phyloP scores from a whole-genome alignment of 2,888 invertebrate genomes.

The Diaphora mendica region DNA sequence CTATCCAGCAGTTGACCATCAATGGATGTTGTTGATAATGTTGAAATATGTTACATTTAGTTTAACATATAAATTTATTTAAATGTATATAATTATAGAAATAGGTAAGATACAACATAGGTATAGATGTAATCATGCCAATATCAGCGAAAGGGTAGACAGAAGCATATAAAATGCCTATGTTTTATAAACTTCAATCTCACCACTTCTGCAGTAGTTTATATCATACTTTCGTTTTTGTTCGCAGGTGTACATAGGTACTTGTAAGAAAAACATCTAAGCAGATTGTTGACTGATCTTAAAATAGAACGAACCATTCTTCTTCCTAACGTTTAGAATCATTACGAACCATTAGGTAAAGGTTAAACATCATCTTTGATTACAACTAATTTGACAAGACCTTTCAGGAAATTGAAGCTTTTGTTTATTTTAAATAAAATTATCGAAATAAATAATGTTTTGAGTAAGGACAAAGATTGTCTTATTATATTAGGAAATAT shows the following conservation, averaged over 20 bases:
- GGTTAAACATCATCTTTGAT: neutral
- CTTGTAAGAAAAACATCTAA: neutral
- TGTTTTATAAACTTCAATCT: too few relatives aligned
- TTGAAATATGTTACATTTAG: too few relatives aligned
- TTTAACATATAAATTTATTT: too few relatives aligned
- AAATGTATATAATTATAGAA: too few relatives aligned
- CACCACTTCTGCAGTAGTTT: neutral
- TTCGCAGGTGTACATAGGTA: too few relatives aligned
- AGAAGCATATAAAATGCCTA: too few relatives aligned
- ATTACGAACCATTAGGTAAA: neutral
- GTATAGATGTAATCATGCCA: too few relatives aligned
- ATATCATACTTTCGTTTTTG: neutral
- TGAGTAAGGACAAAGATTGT: neutral
- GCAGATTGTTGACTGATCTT: neutral
- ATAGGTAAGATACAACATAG: too few relatives aligned
- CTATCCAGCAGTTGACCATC: too few relatives aligned
- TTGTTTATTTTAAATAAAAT: neutral
- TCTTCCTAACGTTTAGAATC: too few relatives aligned
- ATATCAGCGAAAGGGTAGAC: too few relatives aligned
- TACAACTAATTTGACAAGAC: constrained; percentile 1
- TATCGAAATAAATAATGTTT: neutral
- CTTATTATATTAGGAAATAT: neutral
- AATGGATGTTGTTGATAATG: too few relatives aligned
- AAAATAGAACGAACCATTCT: neutral
- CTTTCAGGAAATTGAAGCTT: neutral